phyloP scores from a whole-genome alignment of 2,113 vertebrate genomes.

The Axis porcinus region DNA sequence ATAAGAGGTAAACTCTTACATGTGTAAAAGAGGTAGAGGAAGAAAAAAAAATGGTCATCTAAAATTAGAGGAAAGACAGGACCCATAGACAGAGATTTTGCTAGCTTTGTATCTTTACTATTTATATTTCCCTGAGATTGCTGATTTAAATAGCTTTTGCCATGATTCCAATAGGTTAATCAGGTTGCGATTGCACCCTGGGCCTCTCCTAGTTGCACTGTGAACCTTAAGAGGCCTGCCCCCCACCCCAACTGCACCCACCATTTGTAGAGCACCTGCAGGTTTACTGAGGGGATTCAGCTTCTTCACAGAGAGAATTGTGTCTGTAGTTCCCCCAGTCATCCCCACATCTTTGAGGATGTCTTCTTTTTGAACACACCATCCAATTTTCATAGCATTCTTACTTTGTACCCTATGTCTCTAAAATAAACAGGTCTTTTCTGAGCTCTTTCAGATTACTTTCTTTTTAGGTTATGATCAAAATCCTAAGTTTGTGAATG shows the following conservation, averaged over 20 bases:
- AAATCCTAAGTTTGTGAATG: not conserved
- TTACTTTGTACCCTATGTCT: conserved; percentile 21
- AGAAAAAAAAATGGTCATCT: not conserved
- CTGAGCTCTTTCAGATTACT: conserved; percentile 4
- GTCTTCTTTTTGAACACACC: not conserved
- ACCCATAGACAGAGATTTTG: not conserved
- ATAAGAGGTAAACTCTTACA: not conserved
- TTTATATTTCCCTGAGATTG: not conserved
- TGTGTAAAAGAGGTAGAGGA: not conserved
- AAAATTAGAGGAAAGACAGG: not conserved
- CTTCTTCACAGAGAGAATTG: not conserved
- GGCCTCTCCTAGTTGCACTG: not conserved
- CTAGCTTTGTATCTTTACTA: not conserved
- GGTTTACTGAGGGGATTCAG: not conserved
- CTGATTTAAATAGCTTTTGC: not conserved
- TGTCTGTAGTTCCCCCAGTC: not conserved
- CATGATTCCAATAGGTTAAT: not conserved
- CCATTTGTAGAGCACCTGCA: not conserved
- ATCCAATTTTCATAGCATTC: not conserved
- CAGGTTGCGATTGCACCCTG: not conserved
- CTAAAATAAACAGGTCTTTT: not conserved
- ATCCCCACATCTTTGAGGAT: not conserved
- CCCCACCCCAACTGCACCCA: not conserved
- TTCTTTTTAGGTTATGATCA: not conserved
- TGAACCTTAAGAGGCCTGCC: not conserved